Evolutionary conservation across 1,140 invertebrate species (phyloP).

Genomic region (Hylaeus anthracinus): DNA sequence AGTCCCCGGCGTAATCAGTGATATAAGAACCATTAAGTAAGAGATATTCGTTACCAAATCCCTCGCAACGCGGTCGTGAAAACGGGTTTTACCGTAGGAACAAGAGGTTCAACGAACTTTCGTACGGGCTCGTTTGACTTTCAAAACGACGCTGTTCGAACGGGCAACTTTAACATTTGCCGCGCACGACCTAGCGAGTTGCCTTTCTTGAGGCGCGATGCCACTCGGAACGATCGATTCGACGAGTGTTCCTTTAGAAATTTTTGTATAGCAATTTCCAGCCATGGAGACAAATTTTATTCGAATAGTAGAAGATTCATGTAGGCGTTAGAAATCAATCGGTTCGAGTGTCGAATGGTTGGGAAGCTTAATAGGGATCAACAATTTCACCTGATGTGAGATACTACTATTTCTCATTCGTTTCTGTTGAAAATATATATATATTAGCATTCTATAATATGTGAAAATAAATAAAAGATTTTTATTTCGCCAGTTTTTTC

Average conservation of each 20-base stretch:
- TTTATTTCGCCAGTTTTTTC: too few relatives aligned
- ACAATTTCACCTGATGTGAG: too few relatives aligned
- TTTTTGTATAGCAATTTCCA: not conserved
- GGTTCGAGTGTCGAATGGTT: too few relatives aligned
- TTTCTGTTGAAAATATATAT: too few relatives aligned
- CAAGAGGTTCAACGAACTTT: slow-evolving; percentile 55
- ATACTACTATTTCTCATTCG: too few relatives aligned
- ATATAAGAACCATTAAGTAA: slow-evolving; percentile 62
- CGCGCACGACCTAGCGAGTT: not conserved
- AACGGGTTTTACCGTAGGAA: slow-evolving; percentile 53
- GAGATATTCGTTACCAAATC: slow-evolving; percentile 59
- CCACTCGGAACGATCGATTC: slow-evolving; percentile 24
- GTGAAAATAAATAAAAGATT: too few relatives aligned
- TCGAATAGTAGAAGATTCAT: too few relatives aligned
- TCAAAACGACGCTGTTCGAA: slow-evolving; percentile 51
- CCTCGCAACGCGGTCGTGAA: slow-evolving; percentile 54
- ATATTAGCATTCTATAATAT: too few relatives aligned
- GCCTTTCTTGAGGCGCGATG: slow-evolving; percentile 22
- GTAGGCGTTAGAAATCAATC: too few relatives aligned
- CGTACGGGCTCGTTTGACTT: slow-evolving; percentile 51
- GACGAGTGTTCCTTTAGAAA: not conserved
- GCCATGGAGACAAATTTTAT: too few relatives aligned
- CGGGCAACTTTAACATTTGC: slow-evolving; percentile 57
- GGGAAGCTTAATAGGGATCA: too few relatives aligned
- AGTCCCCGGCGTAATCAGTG: slow-evolving; percentile 40